Conservation (phyloP, 2,797 vertebrate species). For the Chaunax sp. region DNA sequence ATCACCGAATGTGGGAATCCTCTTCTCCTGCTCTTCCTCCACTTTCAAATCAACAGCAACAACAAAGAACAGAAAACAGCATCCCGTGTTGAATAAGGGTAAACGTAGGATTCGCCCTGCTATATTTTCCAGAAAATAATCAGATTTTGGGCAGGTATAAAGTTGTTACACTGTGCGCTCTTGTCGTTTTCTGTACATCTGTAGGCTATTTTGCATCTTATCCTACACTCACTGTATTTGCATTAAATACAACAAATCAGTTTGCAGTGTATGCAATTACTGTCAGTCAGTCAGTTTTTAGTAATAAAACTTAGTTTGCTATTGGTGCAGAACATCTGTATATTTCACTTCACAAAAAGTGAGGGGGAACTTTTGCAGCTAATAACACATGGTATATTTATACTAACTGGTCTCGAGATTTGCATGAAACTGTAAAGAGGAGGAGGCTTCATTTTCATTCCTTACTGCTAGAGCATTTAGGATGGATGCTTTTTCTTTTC, state of each 20-base stretch:
- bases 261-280: neutral
- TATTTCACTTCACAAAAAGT: conserved; percentile 14
- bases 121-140: conserved; percentile 30
- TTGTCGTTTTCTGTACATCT: neutral
- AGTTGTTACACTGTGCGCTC: too few species aligned
- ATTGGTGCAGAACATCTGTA: neutral
- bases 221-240: neutral
- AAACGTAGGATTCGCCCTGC: conserved; percentile 39
- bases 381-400: conserved; percentile 19
- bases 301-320: neutral
- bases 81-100: conserved; percentile 18
- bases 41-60: conserved; percentile 63
- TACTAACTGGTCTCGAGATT: conserved; percentile 25
- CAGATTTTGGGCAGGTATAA: conserved; percentile 16
- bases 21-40: conserved; percentile 57
- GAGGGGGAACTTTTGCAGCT: conserved; percentile 3
- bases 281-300: rapidly evolving
- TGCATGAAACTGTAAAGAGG: conserved; percentile 29
- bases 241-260: neutral
- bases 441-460: conserved; percentile 11
- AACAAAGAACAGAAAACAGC: conserved; percentile 9
- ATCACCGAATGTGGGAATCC: conserved; percentile 72
- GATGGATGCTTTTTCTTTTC: conserved; percentile 55
- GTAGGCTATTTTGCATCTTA: neutral
- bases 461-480: conserved; percentile 32